phyloP scores from a whole-genome alignment of 2,113 vertebrate species.

The Mustela nigripes region DNA sequence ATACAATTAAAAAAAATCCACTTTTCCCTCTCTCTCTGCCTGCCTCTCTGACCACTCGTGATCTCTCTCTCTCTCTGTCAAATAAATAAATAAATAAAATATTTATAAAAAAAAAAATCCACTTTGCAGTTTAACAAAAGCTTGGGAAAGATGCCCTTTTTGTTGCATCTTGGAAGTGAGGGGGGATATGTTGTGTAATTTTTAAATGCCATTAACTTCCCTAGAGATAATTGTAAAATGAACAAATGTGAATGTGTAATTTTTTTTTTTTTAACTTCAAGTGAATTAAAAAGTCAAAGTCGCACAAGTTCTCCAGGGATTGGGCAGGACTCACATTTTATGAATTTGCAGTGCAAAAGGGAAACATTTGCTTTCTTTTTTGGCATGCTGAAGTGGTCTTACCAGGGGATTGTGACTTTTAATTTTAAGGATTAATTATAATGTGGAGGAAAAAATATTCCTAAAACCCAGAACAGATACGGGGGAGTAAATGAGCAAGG shows the following conservation, averaged over 20 bases:
- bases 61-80: too few species aligned
- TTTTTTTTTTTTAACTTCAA: background rate
- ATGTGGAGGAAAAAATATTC: background rate
- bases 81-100: too few species aligned
- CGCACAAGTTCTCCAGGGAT: conserved; percentile 38
- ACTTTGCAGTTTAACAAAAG: background rate
- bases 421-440: conserved; percentile 52
- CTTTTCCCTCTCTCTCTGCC: too few species aligned
- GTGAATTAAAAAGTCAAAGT: conserved; percentile 38
- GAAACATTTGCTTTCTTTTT: conserved; percentile 47
- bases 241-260: conserved; percentile 48
- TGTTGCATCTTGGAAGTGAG: background rate
- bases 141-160: background rate
- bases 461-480: background rate
- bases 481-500: background rate
- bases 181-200: background rate
- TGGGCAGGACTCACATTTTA: conserved; percentile 59
- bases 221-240: conserved; percentile 29
- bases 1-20: background rate
- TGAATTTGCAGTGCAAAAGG: background rate
- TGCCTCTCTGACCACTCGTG: too few species aligned
- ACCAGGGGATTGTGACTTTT: background rate
- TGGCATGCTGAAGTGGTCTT: background rate
- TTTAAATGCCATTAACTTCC: background rate
- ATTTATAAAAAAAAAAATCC: background rate